Conservation (phyloP, 2,888 invertebrate species). For the Sabatieria punctata region DNA sequence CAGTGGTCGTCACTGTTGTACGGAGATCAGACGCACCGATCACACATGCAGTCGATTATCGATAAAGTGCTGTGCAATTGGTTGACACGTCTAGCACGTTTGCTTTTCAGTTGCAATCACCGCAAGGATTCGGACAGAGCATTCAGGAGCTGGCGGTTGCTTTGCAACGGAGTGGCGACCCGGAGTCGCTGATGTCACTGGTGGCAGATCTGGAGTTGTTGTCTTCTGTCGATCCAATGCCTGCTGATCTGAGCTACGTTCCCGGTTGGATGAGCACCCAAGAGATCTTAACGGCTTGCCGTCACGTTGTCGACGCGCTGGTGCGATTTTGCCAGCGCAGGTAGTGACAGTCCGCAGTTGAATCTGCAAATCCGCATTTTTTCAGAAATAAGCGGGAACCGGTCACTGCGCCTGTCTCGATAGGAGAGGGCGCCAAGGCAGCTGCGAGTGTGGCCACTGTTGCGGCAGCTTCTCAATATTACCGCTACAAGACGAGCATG, state of each 20-base stretch:
- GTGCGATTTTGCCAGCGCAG: slow-evolving; percentile 59
- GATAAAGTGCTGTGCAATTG: slow-evolving; percentile 33
- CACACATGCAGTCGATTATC: slow-evolving; percentile 71
- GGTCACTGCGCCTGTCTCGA: too few species aligned
- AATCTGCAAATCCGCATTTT: too few species aligned
- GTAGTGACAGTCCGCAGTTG: too few species aligned
- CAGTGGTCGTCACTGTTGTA: slow-evolving; percentile 94
- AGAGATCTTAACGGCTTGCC: background rate
- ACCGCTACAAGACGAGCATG: slow-evolving; percentile 67
- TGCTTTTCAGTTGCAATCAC: slow-evolving; percentile 59
- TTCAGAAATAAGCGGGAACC: too few species aligned
- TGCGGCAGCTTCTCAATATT: background rate
- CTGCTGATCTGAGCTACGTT: background rate
- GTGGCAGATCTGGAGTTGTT: slow-evolving; percentile 62
- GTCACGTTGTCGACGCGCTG: slow-evolving; percentile 50
- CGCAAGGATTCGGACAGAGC: slow-evolving; percentile 68
- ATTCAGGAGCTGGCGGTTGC: slow-evolving; percentile 79
- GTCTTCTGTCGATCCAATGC: slow-evolving; percentile 53
- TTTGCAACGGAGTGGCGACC: slow-evolving; percentile 70
- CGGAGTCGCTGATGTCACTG: slow-evolving; percentile 57
- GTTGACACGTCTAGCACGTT: background rate
- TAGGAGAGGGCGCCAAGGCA: background rate
- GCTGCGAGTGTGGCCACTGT: slow-evolving; percentile 2
- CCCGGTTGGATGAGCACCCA: background rate
- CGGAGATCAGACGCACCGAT: slow-evolving; percentile 83